Conservation (phyloP, 2,888 invertebrate species). For the Maniola hyperantus region DNA sequence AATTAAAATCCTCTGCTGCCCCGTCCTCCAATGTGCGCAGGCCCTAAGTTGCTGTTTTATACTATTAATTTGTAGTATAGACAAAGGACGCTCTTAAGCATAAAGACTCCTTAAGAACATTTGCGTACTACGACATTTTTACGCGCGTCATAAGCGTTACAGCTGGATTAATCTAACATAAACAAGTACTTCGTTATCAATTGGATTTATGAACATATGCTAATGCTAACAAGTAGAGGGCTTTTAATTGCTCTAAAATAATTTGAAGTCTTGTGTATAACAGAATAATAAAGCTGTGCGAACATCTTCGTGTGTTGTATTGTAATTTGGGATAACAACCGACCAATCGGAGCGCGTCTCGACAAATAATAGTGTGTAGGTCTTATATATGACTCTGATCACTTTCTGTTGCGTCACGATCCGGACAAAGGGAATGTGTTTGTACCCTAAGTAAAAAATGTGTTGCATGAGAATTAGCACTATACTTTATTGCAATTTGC, state of each 20-base stretch:
- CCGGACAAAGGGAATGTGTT: not conserved
- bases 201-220: too few relatives aligned
- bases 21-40: too few relatives aligned
- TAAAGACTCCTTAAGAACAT: too few relatives aligned
- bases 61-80: too few relatives aligned
- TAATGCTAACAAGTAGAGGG: not conserved
- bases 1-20: too few relatives aligned
- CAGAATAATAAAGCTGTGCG: not conserved
- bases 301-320: not conserved
- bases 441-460: slow-evolving; percentile 11
- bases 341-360: not conserved
- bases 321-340: not conserved
- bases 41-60: too few relatives aligned
- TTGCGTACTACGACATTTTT: too few relatives aligned
- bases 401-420: not conserved
- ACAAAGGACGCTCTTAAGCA: too few relatives aligned
- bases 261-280: not conserved
- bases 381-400: too few relatives aligned
- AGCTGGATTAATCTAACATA: too few relatives aligned
- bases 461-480: slow-evolving; percentile 28
- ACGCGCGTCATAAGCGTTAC: too few relatives aligned
- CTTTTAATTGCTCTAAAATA: not conserved
- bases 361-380: slow-evolving; percentile 8
- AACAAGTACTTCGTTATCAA: too few relatives aligned
- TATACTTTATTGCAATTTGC: slow-evolving; percentile 16